Conservation (phyloP, 23 tunicate genomes). For the Phallusia fumigata region DNA sequence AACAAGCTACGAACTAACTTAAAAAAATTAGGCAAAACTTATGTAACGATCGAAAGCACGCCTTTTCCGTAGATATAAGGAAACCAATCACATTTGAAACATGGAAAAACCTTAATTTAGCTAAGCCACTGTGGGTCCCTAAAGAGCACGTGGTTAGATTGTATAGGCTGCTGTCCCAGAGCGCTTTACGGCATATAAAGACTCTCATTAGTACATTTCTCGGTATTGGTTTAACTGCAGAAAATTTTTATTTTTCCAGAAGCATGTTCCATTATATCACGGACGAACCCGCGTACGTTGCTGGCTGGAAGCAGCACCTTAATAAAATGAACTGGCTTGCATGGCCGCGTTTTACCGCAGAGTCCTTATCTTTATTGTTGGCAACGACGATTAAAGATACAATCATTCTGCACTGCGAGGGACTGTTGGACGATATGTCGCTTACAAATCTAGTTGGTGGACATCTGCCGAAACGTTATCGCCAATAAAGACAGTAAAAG, state of each 20-base stretch:
- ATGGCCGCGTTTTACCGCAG: slow-evolving; percentile 51
- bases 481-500: slow-evolving; percentile 4
- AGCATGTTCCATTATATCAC: slow-evolving; percentile 36
- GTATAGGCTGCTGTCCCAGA: too few relatives aligned
- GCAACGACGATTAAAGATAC: slow-evolving; percentile 56
- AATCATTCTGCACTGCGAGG: slow-evolving; percentile 28
- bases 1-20: too few relatives aligned
- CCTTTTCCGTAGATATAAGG: too few relatives aligned
- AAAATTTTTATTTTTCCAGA: neutral
- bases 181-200: neutral
- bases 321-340: slow-evolving; percentile 50
- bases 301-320: slow-evolving; percentile 22
- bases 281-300: slow-evolving; percentile 43
- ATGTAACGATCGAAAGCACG: too few relatives aligned
- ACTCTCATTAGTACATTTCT: neutral
- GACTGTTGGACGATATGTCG: slow-evolving; percentile 20
- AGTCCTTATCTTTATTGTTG: slow-evolving; percentile 29
- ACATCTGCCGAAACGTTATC: slow-evolving; percentile 23
- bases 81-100: too few relatives aligned
- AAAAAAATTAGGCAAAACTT: too few relatives aligned
- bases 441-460: slow-evolving; percentile 26
- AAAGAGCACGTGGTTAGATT: too few relatives aligned
- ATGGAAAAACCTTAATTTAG: too few relatives aligned
- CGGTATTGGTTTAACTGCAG: neutral
- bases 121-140: too few relatives aligned